Conservation (phyloP, 1,140 invertebrate species). For the Anastatus disparis region DNA sequence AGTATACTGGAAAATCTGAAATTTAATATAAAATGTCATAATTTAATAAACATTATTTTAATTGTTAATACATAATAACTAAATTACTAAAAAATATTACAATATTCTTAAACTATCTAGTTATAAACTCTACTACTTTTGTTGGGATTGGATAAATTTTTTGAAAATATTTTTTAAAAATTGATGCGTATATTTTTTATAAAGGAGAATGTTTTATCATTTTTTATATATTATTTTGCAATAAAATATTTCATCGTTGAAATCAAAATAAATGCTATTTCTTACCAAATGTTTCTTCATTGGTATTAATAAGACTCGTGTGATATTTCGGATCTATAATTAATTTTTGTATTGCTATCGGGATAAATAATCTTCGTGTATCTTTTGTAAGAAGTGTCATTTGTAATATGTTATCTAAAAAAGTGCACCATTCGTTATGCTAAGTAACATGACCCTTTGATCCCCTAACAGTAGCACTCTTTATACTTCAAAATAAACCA, state of each 20-base stretch:
- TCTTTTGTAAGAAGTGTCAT: slow-evolving; percentile 82
- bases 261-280: slow-evolving; percentile 6
- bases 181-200: too few relatives aligned
- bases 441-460: slow-evolving; percentile 70
- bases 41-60: too few relatives aligned
- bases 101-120: too few relatives aligned
- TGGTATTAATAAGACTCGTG: slow-evolving; percentile 60
- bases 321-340: slow-evolving; percentile 81
- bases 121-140: too few relatives aligned
- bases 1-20: slow-evolving; percentile 62
- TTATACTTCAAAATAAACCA: slow-evolving; percentile 77
- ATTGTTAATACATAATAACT: too few relatives aligned
- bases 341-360: slow-evolving; percentile 84
- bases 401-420: slow-evolving; percentile 95
- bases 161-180: too few relatives aligned
- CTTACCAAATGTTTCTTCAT: slow-evolving; percentile 53
- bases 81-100: too few relatives aligned
- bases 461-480: slow-evolving; percentile 66
- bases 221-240: too few relatives aligned
- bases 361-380: slow-evolving; percentile 80
- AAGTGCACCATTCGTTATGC: slow-evolving; percentile 91
- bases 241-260: too few relatives aligned
- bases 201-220: too few relatives aligned
- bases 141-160: too few relatives aligned
- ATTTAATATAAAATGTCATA: too few relatives aligned